Conservation (phyloP, 2,888 invertebrate genomes). For the Dasysyrphus tricinctus region DNA sequence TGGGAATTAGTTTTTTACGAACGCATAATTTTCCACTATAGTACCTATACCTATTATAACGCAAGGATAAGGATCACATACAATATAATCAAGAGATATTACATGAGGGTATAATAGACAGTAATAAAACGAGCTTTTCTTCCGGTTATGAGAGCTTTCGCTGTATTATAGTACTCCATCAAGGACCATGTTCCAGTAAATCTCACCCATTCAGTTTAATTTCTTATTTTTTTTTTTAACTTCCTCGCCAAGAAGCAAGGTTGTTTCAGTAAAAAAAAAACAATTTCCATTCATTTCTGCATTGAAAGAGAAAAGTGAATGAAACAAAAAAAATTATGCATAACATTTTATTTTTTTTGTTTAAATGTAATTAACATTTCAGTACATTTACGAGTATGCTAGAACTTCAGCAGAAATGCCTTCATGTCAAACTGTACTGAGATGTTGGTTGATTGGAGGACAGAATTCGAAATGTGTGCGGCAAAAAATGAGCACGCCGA, state of each 20-base stretch:
- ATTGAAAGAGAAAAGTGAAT: constrained; percentile 5
- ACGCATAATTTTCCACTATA: too few species aligned
- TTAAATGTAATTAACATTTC: constrained; percentile 68
- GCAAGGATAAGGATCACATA: too few species aligned
- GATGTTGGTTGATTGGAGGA: constrained; percentile 13
- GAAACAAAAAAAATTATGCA: constrained; percentile 13
- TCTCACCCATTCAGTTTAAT: constrained; percentile 43
- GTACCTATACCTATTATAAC: too few species aligned
- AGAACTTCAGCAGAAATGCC: constrained; percentile 42
- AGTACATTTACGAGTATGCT: constrained; percentile 52
- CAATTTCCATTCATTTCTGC: constrained; percentile 13
- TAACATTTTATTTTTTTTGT: constrained; percentile 47
- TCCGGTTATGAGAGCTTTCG: background rate
- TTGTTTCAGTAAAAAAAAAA: constrained; percentile 6
- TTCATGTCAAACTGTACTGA: background rate
- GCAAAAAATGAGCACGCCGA: background rate
- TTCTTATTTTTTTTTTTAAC: constrained; percentile 14
- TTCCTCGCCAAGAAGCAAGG: background rate
- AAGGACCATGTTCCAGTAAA: constrained; percentile 63
- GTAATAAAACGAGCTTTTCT: too few species aligned
- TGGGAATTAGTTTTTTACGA: too few species aligned
- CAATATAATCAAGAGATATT: too few species aligned
- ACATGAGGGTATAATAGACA: too few species aligned
- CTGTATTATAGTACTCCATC: constrained; percentile 20
- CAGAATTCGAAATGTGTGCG: constrained; percentile 18